Conservation (phyloP, 2,113 vertebrate species). For the Dinomys branickii region DNA sequence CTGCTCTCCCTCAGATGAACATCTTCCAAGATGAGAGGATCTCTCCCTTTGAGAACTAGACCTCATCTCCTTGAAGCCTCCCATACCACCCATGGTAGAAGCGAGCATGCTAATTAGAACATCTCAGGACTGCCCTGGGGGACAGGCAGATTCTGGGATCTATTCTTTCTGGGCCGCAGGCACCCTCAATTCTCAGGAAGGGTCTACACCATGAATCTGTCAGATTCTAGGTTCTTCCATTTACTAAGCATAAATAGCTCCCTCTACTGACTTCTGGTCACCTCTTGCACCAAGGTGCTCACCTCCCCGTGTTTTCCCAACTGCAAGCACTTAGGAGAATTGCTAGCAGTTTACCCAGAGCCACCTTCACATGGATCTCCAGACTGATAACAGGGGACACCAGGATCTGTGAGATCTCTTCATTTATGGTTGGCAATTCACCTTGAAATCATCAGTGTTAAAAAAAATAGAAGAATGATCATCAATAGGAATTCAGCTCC, state of each 20-base stretch:
- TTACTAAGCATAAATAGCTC: neutral
- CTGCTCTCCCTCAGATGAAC: too few species aligned
- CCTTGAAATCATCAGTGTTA: neutral
- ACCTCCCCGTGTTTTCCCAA: neutral
- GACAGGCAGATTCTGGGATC: neutral
- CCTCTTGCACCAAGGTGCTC: neutral
- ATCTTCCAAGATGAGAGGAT: too few species aligned
- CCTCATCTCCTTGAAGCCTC: too few species aligned
- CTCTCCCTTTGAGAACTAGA: too few species aligned
- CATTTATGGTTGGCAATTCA: neutral
- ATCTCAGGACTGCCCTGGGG: too few species aligned
- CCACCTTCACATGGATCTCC: neutral
- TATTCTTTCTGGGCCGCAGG: neutral
- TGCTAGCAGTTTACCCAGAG: neutral
- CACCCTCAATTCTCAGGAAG: neutral
- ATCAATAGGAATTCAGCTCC: neutral
- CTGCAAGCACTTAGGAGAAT: neutral
- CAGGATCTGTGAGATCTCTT: neutral
- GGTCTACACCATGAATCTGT: too few species aligned
- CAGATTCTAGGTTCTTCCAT: neutral
- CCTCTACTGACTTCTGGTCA: neutral
- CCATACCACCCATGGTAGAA: too few species aligned
- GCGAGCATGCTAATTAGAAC: too few species aligned
- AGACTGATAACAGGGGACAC: neutral
- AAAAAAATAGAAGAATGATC: neutral